These are phyloP conservation scores for Reinhardtius hippoglossoides DNA, from an alignment of 2,113 vertebrate species.

Conservation along the genomic window DNA sequence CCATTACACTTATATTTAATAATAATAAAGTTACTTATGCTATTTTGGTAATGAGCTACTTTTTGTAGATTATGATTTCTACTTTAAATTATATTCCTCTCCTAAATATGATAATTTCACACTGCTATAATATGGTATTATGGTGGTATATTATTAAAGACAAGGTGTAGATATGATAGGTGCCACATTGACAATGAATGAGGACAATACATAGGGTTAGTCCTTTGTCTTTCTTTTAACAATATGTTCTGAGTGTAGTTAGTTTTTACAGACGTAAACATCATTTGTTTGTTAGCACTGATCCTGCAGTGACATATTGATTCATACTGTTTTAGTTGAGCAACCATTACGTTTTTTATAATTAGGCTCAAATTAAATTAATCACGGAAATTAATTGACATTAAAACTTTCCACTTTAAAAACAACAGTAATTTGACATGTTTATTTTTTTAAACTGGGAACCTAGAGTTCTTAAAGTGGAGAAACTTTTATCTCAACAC, in stretches of 20 bases:
- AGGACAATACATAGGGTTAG: neutral
- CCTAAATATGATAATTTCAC: too few species aligned
- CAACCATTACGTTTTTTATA: neutral
- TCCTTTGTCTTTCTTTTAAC: neutral
- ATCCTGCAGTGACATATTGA: conserved; percentile 10
- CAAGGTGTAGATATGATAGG: neutral
- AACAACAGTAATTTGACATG: neutral
- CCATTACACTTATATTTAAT: conserved; percentile 2
- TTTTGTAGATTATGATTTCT: too few species aligned
- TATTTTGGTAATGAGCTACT: neutral
- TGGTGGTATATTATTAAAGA: conserved; percentile 1
- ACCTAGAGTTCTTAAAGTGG: neutral
- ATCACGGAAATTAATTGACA: conserved; percentile 9
- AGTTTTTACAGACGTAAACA: conserved; percentile 1
- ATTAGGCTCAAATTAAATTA: neutral
- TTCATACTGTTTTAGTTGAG: conserved; percentile 18
- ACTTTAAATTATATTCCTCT: too few species aligned
- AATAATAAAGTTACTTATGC: neutral
- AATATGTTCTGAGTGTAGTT: neutral
- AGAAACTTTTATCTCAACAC: conserved; percentile 28
- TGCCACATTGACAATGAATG: conserved; percentile 9
- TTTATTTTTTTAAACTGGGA: neutral
- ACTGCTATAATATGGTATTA: too few species aligned
- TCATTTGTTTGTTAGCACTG: conserved; percentile 12
- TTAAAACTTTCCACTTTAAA: neutral